These are phyloP conservation scores for Delichon dasypus DNA, from an alignment of 2,797 vertebrate species.

Conservation along the genomic window DNA sequence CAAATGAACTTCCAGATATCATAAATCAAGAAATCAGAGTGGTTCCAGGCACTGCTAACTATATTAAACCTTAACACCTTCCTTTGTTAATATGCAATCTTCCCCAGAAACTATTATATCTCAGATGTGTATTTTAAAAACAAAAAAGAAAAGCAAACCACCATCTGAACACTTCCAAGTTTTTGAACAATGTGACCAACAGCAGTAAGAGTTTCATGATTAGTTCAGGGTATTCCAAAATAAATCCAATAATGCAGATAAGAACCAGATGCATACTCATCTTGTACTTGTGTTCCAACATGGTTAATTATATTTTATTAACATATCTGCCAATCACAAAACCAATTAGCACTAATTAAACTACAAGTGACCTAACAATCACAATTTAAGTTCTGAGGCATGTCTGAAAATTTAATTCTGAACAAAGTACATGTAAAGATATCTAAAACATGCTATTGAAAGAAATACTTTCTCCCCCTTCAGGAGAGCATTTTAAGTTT, in stretches of 20 bases:
- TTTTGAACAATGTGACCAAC: not conserved
- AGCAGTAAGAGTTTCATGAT: not conserved
- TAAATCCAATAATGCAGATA: not conserved
- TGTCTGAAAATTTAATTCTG: constrained; percentile 61
- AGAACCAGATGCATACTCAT: not conserved
- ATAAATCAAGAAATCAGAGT: not conserved
- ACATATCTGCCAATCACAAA: constrained; percentile 68
- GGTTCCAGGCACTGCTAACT: not conserved
- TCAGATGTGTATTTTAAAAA: not conserved
- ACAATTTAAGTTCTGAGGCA: constrained; percentile 54
- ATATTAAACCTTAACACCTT: not conserved
- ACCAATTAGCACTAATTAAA: constrained; percentile 71
- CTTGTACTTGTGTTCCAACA: constrained; percentile 13
- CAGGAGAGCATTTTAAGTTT: constrained; percentile 4
- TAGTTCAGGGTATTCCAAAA: not conserved
- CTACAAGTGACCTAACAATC: constrained; percentile 52
- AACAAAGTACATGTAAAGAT: not conserved
- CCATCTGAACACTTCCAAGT: not conserved
- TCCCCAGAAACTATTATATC: not conserved
- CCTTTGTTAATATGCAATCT: not conserved
- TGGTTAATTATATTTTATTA: constrained; percentile 67
- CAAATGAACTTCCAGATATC: not conserved
- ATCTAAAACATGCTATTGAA: constrained; percentile 35
- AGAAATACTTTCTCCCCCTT: constrained; percentile 11
- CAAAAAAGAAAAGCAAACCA: not conserved